Evolutionary conservation across 2,888 invertebrate genomes (phyloP), one percentile per base, ranked within the genome.

Genomic region (Oscheius sp.): DNA sequence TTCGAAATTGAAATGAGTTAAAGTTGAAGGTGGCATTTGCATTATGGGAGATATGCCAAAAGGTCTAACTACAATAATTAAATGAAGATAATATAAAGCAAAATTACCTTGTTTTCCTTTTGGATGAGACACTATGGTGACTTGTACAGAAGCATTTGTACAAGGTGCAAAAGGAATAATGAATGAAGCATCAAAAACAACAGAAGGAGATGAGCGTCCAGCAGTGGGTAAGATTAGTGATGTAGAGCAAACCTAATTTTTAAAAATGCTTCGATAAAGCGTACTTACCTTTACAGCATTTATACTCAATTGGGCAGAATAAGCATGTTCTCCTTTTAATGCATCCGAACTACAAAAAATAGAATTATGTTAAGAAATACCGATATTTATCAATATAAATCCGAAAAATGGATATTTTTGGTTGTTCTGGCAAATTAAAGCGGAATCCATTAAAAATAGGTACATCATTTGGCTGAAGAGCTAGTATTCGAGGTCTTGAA

Each of bases 201-300:
- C 17, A 2, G 64, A 9, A 8, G 64, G 51, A 2, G 14, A 32
- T 26, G 47, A 14, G 14, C 44, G 45, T 22, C 47, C 62, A 5
- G 24, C 12, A 14, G 33, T 33, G 3, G 64, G 64, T 17, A 41
- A 4, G 28, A 64, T 2, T n/a, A 64, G 50, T 30, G 32, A 20
- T n/a, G 32, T 64, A 6, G 50, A 24, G 20, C 64, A 64, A 2
- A 64, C 28, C 63, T 63, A 28, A 45, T 41, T 6, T 22, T 5
- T 26, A 61, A 5, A 9, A 26, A 45, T 2, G 26, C 14, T 0
- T n/a, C n/a, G n/a, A n/a, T n/a, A 4, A 1, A 26, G 22, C 9
- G 8, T 20, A 24, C 2, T 4, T 62, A 75, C 73, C 50, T 71
- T 70, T 20, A 75, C 67, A 9, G 70, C 72, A 33, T 75, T 71